Base-by-base conservation (phyloP, 2,888 invertebrate species). In the Tricholauxania praeusta region DNA sequence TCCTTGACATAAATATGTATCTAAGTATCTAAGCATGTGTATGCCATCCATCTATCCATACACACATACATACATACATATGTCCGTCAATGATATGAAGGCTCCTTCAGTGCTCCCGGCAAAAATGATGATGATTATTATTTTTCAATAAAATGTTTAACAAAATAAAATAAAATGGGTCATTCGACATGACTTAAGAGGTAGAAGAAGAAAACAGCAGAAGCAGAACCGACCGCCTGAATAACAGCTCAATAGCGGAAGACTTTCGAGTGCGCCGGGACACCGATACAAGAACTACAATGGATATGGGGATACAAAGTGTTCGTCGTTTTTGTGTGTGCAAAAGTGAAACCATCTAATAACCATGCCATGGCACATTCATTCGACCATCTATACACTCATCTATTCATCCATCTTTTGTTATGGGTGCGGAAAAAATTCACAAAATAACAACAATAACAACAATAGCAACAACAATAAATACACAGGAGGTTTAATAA, bases 401-500 rank as follows among this genome's bases (percentile, higher is more conserved):
- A 51, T 51, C 69, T 60, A 60, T 15, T 15, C 28, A 7, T 28
- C 22, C 17, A 17, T 51, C 22, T 17, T 57, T 69, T 69, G 69
- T 69, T 32, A 22, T 55, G 60, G 60, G 67, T 66, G 71, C 67
- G 71, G 67, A 51, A 49, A 67, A 62, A 57, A 52, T 28, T 39
- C 39, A 22, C 17, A 68, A 15, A 69, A n/a, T 51, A 60, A 74
- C 49, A 65, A 64, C 52, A 63, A 63, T 60, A 39, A 57, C 59
- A 71, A 72, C 32, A 69, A 69, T 17, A 67, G 68, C 14, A 69
- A 32, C 63, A 49, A n/a, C 55, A 49, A 32, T 55, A 57, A 53
- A 63, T 47, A 73, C 72, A 65, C 72, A 59, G 65, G 66, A 71
- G 80, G 81, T 80, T 81, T 83, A 83, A 83, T 82, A 82, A 83